Conservation (phyloP, 2,797 vertebrate genomes). For the Melanotaenia parkinsoni region DNA sequence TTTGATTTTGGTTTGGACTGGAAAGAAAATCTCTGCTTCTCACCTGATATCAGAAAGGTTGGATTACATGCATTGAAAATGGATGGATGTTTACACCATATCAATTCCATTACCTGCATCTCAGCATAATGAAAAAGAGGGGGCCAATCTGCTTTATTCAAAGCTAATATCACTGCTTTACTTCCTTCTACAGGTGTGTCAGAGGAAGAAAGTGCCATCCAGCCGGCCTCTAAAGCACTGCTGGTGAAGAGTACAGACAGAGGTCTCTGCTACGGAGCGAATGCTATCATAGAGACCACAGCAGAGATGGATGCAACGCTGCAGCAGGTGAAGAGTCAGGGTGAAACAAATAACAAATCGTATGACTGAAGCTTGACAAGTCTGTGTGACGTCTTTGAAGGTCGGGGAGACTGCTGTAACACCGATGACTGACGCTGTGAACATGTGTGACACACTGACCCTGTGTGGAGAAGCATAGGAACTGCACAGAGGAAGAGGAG, state of each 20-base stretch:
- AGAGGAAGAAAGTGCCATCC: conserved; percentile 53
- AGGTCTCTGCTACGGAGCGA: conserved; percentile 36
- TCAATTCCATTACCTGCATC: no score
- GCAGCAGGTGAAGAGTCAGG: conserved; percentile 51
- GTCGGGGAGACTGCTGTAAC: conserved; percentile 34
- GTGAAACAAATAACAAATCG: neutral
- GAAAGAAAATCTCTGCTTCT: neutral
- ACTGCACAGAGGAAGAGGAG: conserved; percentile 21
- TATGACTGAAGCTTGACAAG: neutral
- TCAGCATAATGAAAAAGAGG: no score
- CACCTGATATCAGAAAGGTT: no score
- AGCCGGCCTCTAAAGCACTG: conserved; percentile 55
- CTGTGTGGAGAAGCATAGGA: conserved; percentile 75
- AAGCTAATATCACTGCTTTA: neutral
- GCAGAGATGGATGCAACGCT: conserved; percentile 36
- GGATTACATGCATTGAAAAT: no score
- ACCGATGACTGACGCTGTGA: conserved; percentile 56
- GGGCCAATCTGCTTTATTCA: neutral
- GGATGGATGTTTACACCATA: no score
- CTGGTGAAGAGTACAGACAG: conserved; percentile 56
- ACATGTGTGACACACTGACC: conserved; percentile 64
- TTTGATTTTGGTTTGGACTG: neutral
- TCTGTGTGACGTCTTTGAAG: conserved; percentile 45
- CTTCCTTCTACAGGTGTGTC: conserved; percentile 52
- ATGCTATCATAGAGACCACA: conserved; percentile 28